Percentiles rank a stretch among this genome's conserved stretches.
These are phyloP conservation scores for Orthosia gothica DNA, from an alignment of 2,888 invertebrate genomes.

Conservation along the genomic window DNA sequence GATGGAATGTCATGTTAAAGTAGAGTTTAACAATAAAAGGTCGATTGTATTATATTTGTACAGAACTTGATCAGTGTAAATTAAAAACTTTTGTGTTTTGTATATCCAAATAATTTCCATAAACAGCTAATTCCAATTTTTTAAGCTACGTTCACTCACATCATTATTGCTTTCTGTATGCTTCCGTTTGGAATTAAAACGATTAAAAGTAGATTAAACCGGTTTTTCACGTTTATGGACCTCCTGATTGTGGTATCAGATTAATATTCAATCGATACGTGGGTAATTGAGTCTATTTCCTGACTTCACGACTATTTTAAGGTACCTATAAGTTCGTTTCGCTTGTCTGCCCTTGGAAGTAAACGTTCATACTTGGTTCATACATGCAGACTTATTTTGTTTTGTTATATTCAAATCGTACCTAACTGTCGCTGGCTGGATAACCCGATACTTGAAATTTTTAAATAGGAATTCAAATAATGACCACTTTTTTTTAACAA, in stretches of 20 bases:
- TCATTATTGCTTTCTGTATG: constrained; percentile 24
- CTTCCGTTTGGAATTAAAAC: constrained; percentile 37
- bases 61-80: background rate
- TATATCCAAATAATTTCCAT: background rate
- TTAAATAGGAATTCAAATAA: too few relatives aligned
- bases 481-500: too few relatives aligned
- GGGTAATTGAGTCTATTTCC: constrained; percentile 81
- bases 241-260: constrained; percentile 72
- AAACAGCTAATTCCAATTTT: background rate
- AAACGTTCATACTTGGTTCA: constrained; percentile 47
- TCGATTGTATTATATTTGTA: too few relatives aligned
- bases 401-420: background rate
- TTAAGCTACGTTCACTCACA: constrained; percentile 5
- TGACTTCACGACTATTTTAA: constrained; percentile 74
- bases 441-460: background rate
- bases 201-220: constrained; percentile 59
- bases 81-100: background rate
- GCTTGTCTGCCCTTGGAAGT: constrained; percentile 71
- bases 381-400: background rate
- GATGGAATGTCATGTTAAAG: too few relatives aligned
- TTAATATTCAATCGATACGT: constrained; percentile 74
- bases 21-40: too few relatives aligned
- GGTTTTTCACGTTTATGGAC: constrained; percentile 62
- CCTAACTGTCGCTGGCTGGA: too few relatives aligned
- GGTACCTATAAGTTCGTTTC: constrained; percentile 74